Conservation (phyloP, 2,888 invertebrate genomes). For the Meganola albula region DNA sequence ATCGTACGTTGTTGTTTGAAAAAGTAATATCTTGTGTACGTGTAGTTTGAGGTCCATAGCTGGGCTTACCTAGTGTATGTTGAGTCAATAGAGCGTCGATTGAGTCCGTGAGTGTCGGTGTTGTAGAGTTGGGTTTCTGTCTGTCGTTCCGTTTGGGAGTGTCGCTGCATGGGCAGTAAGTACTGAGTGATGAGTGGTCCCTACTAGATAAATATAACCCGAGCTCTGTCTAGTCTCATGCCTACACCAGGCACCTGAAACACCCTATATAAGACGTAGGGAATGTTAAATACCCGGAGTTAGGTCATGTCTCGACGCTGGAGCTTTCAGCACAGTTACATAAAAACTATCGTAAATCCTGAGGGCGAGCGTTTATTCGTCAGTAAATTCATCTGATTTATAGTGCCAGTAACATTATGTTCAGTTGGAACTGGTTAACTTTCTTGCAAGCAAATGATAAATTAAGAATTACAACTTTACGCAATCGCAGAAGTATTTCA, state of each 20-base stretch:
- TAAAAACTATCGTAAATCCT: background rate
- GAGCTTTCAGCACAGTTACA: constrained; percentile 13
- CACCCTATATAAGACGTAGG: constrained; percentile 12
- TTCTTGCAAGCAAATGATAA: too few species aligned
- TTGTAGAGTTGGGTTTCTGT: constrained; percentile 20
- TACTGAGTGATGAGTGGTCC: constrained; percentile 38
- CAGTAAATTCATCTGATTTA: constrained; percentile 19
- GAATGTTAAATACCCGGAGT: constrained; percentile 19
- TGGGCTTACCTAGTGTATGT: constrained; percentile 14
- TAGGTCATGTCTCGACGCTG: constrained; percentile 8
- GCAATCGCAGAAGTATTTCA: too few species aligned
- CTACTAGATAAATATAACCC: constrained; percentile 58
- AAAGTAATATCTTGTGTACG: constrained; percentile 29
- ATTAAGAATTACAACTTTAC: too few species aligned
- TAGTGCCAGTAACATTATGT: constrained; percentile 10
- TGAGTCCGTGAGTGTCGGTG: constrained; percentile 24
- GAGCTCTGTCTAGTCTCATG: constrained; percentile 34
- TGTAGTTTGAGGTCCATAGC: constrained; percentile 17
- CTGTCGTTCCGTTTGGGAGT: constrained; percentile 36
- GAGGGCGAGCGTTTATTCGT: background rate
- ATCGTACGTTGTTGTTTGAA: constrained; percentile 58
- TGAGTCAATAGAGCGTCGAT: constrained; percentile 19
- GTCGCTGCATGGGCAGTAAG: constrained; percentile 54
- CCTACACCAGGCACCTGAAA: constrained; percentile 14
- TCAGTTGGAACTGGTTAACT: too few species aligned